A percentile compares a stretch with the other conserved stretches of the same genome.
phyloP scores from a whole-genome alignment of 2,888 invertebrate genomes.

The Alentia gelatinosa region DNA sequence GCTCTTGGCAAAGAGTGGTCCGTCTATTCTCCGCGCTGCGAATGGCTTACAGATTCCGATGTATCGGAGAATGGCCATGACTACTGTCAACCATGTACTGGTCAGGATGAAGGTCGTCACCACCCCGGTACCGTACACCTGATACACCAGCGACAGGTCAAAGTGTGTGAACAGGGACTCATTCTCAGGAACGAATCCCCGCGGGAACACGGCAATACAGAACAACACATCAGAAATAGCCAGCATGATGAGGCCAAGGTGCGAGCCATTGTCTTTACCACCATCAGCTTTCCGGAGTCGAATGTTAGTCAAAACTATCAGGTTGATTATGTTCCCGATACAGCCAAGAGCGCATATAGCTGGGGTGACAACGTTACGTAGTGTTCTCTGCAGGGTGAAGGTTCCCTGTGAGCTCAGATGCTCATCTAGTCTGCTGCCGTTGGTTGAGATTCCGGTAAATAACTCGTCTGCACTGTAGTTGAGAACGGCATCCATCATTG shows the following conservation, averaged over 20 bases:
- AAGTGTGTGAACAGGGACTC: neutral
- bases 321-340: conserved; percentile 35
- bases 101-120: conserved; percentile 77
- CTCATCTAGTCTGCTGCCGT: neutral
- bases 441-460: neutral
- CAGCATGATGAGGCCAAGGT: conserved; percentile 52
- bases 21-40: conserved; percentile 73
- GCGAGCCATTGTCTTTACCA: conserved; percentile 46
- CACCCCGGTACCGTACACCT: conserved; percentile 70
- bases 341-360: conserved; percentile 23
- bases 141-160: conserved; percentile 65
- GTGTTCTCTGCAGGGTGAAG: conserved; percentile 16
- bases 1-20: conserved; percentile 70
- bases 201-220: conserved; percentile 72
- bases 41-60: conserved; percentile 78
- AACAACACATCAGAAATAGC: conserved; percentile 48
- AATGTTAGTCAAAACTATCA: conserved; percentile 42
- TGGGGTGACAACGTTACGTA: conserved; percentile 36
- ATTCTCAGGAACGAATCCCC: conserved; percentile 67
- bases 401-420: neutral
- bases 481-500: neutral
- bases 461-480: neutral
- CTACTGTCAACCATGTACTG: conserved; percentile 78
- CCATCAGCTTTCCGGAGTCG: conserved; percentile 50
- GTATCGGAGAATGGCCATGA: conserved; percentile 77